Evolutionary conservation across 2,797 vertebrate genomes (phyloP).

Genomic region (Remorina albescens): DNA sequence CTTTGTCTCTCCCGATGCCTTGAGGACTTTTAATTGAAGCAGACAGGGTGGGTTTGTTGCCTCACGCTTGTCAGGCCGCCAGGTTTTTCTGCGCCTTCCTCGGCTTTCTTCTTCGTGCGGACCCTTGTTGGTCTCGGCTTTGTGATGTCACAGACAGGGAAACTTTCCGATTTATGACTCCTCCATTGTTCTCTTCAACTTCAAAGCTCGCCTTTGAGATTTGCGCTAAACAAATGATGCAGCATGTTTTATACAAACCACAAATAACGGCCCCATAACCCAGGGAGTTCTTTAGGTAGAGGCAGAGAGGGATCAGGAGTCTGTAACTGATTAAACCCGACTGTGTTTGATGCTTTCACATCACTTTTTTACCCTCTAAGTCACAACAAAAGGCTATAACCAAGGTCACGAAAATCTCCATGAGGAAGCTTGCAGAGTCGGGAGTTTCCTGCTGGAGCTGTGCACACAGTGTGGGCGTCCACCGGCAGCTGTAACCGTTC

Average conservation of each 20-base stretch:
- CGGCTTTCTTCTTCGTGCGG: slow-evolving; percentile 17
- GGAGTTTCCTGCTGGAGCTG: background rate
- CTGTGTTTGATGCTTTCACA: slow-evolving; percentile 3
- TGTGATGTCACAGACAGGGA: slow-evolving; percentile 45
- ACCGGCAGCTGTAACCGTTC: background rate
- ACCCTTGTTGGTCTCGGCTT: slow-evolving; percentile 22
- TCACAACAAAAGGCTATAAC: slow-evolving; percentile 1
- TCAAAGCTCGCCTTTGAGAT: slow-evolving; percentile 73
- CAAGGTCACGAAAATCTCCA: background rate
- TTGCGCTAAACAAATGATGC: slow-evolving; percentile 57
- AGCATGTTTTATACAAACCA: slow-evolving; percentile 41
- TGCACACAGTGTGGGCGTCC: background rate
- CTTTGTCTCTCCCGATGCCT: slow-evolving; percentile 32
- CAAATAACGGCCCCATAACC: slow-evolving; percentile 42
- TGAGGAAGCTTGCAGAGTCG: background rate
- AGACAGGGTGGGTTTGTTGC: slow-evolving; percentile 31
- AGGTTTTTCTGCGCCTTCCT: slow-evolving; percentile 29
- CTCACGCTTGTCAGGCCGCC: slow-evolving; percentile 35
- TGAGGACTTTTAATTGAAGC: slow-evolving; percentile 43
- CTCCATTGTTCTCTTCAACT: slow-evolving; percentile 69
- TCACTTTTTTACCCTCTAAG: background rate
- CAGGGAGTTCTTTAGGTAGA: slow-evolving; percentile 4
- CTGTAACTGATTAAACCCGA: slow-evolving; percentile 23
- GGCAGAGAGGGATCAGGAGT: background rate
- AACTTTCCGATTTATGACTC: slow-evolving; percentile 64